Evolutionary conservation across 2,797 vertebrate species (phyloP).

Genomic region (Dipus sagitta): DNA sequence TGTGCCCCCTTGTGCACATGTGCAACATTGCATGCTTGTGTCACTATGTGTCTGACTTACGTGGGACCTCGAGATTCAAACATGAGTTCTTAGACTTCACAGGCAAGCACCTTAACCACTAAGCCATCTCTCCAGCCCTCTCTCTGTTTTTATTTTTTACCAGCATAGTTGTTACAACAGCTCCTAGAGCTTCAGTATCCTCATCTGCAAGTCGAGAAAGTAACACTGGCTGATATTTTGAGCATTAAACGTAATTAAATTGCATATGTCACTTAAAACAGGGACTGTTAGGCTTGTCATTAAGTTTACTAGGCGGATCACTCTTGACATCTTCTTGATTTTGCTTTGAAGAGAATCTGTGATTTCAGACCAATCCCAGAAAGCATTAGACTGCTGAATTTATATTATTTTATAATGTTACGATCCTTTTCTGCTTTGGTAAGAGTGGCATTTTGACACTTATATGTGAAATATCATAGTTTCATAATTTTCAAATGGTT

Average conservation of each 20-base stretch:
- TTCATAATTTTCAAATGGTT: constrained; percentile 21
- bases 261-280: not conserved
- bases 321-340: not conserved
- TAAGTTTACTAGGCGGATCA: not conserved
- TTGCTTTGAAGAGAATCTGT: not conserved
- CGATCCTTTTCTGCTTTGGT: constrained; percentile 7
- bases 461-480: not conserved
- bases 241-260: not conserved
- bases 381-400: not conserved
- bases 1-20: too few relatives aligned
- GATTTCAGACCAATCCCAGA: constrained; percentile 1
- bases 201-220: not conserved
- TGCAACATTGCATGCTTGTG: too few relatives aligned
- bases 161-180: not conserved
- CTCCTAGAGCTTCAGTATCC: not conserved
- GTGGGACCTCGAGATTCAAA: too few relatives aligned
- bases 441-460: not conserved
- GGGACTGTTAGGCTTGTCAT: not conserved
- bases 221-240: not conserved
- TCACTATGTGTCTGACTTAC: too few relatives aligned
- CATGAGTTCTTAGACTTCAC: too few relatives aligned
- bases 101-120: too few relatives aligned
- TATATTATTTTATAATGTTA: constrained; percentile 5
- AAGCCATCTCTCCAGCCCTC: too few relatives aligned
- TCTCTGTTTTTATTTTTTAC: not conserved